A percentile compares a stretch with the other conserved stretches of the same genome.
These are phyloP conservation scores for Petrocephalus zakoni DNA, from an alignment of 2,113 vertebrate genomes.

Conservation along the genomic window DNA sequence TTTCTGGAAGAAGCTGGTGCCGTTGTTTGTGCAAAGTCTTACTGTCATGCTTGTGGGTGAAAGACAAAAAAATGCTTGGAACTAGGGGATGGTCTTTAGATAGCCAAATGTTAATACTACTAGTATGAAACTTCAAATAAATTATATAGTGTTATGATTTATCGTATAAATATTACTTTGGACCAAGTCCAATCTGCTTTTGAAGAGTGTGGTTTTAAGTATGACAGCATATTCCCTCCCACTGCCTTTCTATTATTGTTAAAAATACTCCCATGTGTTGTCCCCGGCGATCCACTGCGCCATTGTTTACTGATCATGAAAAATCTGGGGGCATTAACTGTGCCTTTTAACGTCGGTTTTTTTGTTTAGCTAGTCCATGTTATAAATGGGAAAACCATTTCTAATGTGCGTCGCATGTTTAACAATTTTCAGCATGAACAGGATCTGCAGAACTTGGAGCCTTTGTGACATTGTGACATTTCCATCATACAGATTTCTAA, in stretches of 20 bases:
- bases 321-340: neutral
- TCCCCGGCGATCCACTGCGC: neutral
- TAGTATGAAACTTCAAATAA: constrained; percentile 2
- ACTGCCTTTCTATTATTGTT: neutral
- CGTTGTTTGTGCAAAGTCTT: neutral
- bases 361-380: neutral
- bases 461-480: neutral
- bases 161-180: constrained; percentile 19
- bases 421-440: neutral
- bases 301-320: neutral
- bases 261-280: neutral
- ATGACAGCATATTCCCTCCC: neutral
- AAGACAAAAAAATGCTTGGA: neutral
- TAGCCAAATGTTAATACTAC: neutral
- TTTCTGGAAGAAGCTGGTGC: neutral
- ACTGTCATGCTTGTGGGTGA: neutral
- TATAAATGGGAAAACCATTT: neutral
- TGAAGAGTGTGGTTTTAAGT: neutral
- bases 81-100: neutral
- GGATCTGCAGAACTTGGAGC: neutral
- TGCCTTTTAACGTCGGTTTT: neutral
- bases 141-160: constrained; percentile 19
- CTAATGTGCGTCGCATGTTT: neutral
- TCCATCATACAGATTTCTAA: neutral
- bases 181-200: neutral